phyloP scores from a whole-genome alignment of 1,140 invertebrate species.

The Bacillus rossius region DNA sequence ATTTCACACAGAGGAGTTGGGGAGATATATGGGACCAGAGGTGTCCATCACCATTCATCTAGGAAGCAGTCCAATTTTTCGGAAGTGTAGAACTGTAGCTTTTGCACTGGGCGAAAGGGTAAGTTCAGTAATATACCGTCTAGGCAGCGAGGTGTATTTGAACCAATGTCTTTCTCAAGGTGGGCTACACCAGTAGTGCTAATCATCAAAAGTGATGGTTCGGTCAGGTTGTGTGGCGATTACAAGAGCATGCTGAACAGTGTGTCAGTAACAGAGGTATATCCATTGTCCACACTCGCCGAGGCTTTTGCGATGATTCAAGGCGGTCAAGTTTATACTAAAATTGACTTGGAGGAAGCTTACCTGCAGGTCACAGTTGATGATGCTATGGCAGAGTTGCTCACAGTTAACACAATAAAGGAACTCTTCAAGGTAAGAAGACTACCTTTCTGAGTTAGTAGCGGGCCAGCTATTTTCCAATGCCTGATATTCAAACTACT shows the following conservation, averaged over 20 bases:
- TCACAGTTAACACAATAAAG: constrained; percentile 36
- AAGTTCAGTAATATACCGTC: too few species aligned
- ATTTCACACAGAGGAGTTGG: background rate
- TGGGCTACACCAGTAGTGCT: constrained; percentile 44
- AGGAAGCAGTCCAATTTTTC: constrained; percentile 10
- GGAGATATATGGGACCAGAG: background rate
- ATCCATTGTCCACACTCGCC: constrained; percentile 44
- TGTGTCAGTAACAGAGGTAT: constrained; percentile 30
- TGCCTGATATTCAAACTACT: constrained; percentile 18
- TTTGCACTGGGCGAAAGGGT: too few species aligned
- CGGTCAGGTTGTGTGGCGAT: constrained; percentile 41
- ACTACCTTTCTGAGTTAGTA: background rate
- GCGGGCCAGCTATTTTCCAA: background rate
- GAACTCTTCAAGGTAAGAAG: constrained; percentile 10
- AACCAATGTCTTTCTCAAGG: constrained; percentile 24
- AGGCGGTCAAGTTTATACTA: constrained; percentile 31
- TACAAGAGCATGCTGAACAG: constrained; percentile 38
- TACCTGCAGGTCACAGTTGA: constrained; percentile 43
- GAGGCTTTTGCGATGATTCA: constrained; percentile 36
- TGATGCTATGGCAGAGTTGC: constrained; percentile 32
- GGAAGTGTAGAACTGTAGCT: constrained; percentile 29
- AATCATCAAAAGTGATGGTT: constrained; percentile 40
- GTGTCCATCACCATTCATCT: background rate
- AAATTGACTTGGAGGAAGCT: constrained; percentile 40
- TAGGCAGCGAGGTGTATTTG: constrained; percentile 28